Base-by-base conservation (phyloP, 2,888 invertebrate genomes). In the Melieria omissa region DNA sequence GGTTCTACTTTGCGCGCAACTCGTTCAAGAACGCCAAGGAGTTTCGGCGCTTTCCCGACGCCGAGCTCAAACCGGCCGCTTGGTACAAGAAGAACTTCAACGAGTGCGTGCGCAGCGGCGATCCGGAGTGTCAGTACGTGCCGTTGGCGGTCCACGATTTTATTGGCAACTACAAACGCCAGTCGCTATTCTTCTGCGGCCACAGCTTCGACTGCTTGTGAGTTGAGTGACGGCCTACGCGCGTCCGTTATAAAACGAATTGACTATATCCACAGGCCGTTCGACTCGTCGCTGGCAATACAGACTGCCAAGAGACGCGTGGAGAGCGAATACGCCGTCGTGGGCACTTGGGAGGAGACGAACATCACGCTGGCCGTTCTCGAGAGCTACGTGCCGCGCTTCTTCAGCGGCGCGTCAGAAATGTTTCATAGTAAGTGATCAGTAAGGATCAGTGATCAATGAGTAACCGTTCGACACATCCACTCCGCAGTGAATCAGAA, bases 131-230 rank as follows among this genome's bases (percentile, higher is more conserved):
- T 81, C 90, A 91, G 75, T 95, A 94, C 87, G 85, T 93, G 55
- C 91, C 92, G 1, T 79, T 79, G 29, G 74, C 81, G 0, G 69
- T 82, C 4, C 78, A 71, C 55, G 95, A 95, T 83, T 91, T 91
- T 1, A 92, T 93, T 74, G 92, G 93, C 0, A 95, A 95, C 86
- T 95, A 93, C 81, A 89, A 94, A 67, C 88, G 95, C 42, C 95
- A 95, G 82, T 93, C 94, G 1, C 90, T 95, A 80, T 95, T 96
- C 88, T 96, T 95, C 87, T 96, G 96, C 83, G 96, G 96, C 4
- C 95, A 96, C 84, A 92, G 93, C 76, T 91, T 92, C 58, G 92
- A 93, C 78, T 94, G 94, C 90, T 91, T 92, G 94, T 94, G 86
- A 89, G 93, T 83, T 74, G 44, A 44, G 16, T 29, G 52, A 29